Base-by-base conservation (phyloP, 2,888 invertebrate genomes). In the Drosophila pegasa region DNA sequence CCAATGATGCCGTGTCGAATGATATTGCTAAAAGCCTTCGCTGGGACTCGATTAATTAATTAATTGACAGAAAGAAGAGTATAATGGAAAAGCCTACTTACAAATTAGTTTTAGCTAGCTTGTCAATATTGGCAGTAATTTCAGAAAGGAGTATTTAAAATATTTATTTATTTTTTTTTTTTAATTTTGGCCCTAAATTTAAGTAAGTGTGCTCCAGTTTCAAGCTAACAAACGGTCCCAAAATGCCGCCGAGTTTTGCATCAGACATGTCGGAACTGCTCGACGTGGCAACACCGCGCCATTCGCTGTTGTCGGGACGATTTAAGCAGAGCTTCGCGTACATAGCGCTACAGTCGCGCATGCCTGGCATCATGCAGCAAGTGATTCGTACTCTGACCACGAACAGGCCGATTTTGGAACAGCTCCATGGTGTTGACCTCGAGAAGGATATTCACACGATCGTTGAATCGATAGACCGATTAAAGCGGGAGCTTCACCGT, bases 291-390 rank as follows among this genome's bases (percentile, higher is more conserved):
- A 94, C 95, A 0, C 96, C 96, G 0, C 92, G 93, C 5, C 94
- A 95, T 85, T 89, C 93, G 0, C 91, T 93, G 33, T 91, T 95
- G 8, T 94, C 94, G 52, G 95, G 94, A 0, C 94, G 94, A 38
- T 96, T 94, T 80, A 92, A 92, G 71, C 89, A 87, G 93, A 96
- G 97, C 90, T 97, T 96, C 92, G 98, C 98, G 0, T 98, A 96
- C 91, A 93, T 93, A 66, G 97, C 98, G 0, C 93, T 99, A 16
- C 97, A 95, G 78, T 96, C 97, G 75, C 94, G 98, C 57, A 92
- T 98, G 80, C 99, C 99, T 0, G 93, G 97, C 0, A 98, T 98
- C 84, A 90, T 99, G 67, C 97, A 98, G 0, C 96, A 96, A 92
- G 93, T 97, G 0, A 95, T 98, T 60, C 97, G 98, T 89, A 94